Evolutionary conservation across 1,140 invertebrate genomes (phyloP).

Genomic region (Phymorhynchus buccinoides): DNA sequence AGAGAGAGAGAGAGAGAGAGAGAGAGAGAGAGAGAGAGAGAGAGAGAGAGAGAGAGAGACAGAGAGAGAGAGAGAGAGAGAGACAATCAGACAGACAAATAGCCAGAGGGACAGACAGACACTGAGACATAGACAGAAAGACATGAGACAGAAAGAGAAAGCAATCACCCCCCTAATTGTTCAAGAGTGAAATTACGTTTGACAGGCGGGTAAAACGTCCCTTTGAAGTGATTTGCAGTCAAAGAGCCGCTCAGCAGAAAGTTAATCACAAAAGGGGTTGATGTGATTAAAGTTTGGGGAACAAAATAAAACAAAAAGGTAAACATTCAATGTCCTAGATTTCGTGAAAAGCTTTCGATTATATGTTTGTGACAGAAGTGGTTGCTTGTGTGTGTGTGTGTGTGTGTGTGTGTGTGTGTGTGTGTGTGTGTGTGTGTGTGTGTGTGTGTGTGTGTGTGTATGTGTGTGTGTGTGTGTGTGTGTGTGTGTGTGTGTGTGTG

Average conservation of each 20-base stretch:
- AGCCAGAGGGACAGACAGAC: constrained; percentile 31
- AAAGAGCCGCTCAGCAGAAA: background rate
- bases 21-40: constrained; percentile 8
- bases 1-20: background rate
- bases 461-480: background rate
- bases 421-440: constrained; percentile 10
- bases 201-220: background rate
- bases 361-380: background rate
- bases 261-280: background rate
- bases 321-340: background rate
- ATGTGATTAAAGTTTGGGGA: background rate
- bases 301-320: background rate
- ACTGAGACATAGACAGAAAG: constrained; percentile 26
- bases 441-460: background rate
- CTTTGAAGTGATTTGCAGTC: constrained; percentile 7
- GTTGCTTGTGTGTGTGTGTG: background rate
- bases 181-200: background rate
- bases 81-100: constrained; percentile 24
- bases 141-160: constrained; percentile 23
- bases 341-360: background rate
- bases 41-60: constrained; percentile 13
- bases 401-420: constrained; percentile 10
- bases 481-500: background rate
- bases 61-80: constrained; percentile 18
- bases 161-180: background rate